Conservation (phyloP, 2,797 vertebrate species). For the Glossophaga mutica region DNA sequence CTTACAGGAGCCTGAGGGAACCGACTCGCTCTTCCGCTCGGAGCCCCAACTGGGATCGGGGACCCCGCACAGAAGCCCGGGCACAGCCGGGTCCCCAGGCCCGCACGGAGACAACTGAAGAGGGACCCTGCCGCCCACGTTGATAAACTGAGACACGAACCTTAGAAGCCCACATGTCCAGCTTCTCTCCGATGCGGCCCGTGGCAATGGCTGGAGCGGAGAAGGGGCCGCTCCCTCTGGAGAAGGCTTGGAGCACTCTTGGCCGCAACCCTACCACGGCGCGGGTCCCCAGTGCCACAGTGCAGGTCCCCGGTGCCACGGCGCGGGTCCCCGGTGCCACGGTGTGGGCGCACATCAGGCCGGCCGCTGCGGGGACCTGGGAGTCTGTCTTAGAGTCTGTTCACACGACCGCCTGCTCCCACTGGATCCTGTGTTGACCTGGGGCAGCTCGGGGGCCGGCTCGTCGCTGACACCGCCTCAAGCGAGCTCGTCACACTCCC, state of each 20-base stretch:
- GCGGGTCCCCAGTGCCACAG: no score
- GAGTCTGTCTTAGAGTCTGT: no score
- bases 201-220: rapidly evolving
- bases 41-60: background rate
- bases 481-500: no score
- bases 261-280: rapidly evolving
- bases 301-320: no score
- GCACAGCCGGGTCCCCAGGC: rapidly evolving
- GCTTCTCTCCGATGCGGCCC: background rate
- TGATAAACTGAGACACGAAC: rapidly evolving
- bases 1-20: background rate
- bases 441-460: background rate
- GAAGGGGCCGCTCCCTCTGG: background rate
- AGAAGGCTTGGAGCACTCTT: rapidly evolving
- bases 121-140: background rate
- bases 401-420: background rate
- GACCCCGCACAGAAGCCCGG: background rate
- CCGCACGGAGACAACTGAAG: rapidly evolving
- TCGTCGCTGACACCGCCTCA: no score
- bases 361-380: rapidly evolving
- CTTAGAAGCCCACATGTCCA: rapidly evolving
- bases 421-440: background rate
- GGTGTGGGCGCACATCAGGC: rapidly evolving
- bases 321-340: background rate
- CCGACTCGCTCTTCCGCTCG: no score